Base-by-base conservation (phyloP, 2,113 vertebrate genomes). In the Plectropomus leopardus region DNA sequence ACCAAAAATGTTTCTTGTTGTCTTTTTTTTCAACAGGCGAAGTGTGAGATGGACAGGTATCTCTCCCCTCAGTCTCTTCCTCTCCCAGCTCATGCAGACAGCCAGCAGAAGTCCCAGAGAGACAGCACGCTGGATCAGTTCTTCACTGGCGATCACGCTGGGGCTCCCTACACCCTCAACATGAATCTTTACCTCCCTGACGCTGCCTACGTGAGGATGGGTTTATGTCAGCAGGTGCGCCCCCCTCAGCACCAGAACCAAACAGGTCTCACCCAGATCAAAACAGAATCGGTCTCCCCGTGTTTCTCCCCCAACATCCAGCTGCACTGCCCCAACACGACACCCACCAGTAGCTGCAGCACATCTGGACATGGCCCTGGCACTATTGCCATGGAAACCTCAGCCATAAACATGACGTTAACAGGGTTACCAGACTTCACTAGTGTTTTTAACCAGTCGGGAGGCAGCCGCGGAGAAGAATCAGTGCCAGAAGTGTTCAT, bases 111-210 rank as follows among this genome's bases (percentile, higher is more conserved):
- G 51, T 96, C 96, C 54, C 95, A 97, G 83, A 93, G 97, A 94
- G 96, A 98, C 88, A 93, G 95, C 0, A 94, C 94, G 7, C 92
- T 97, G 91, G 97, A 99, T 90, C 97, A 97, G 89, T 98, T 97
- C 92, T 99, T 99, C 88, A 90, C 93, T 40, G 97, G 98, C 7
- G 95, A 96, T 6, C 96, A 97, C 70, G 5, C 14, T 0, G 88
- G 84, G n/a, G 85, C 97, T 74, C 98, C 98, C 54, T 99, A 99
- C 94, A 99, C 97, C 87, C 97, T 99, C 92, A 99, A 99, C 92
- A 99, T 99, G 98, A 99, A 99, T 50, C 95, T 99, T 87, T 98
- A 97, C 93, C 95, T 99, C 53, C 97, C 97, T 0, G 98, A 99
- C 66, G 94, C 97, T 21, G 95, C 96, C 75, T 97, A 98, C 91